A percentile compares a stretch with the other conserved stretches of the same genome.
These are phyloP conservation scores for Arbacia lixula DNA, from an alignment of 53 echinoderm and acorn worm genomes.

Conservation along the genomic window DNA sequence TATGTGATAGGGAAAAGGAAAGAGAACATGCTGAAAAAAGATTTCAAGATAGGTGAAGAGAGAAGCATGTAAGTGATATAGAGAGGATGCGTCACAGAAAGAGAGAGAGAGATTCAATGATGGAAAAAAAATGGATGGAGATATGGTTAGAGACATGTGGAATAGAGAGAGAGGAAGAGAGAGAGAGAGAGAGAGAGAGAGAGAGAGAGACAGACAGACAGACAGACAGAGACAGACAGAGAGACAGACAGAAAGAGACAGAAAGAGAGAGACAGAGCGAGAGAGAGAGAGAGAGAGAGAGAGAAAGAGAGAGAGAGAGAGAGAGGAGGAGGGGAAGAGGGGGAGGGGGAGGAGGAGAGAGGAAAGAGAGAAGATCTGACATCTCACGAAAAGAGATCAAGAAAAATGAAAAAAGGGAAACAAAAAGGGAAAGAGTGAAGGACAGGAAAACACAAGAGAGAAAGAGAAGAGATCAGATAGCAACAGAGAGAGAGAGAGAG, in stretches of 20 bases:
- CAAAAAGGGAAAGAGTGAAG: not conserved
- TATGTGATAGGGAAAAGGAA: too few species aligned
- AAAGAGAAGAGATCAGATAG: too few species aligned
- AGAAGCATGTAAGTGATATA: too few species aligned
- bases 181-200: slow-evolving; percentile 23
- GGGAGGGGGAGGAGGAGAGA: not conserved
- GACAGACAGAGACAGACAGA: not conserved
- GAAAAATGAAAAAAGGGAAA: too few species aligned
- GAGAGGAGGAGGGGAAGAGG: not conserved
- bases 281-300: not conserved
- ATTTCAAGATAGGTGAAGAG: too few species aligned
- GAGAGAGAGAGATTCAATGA: too few species aligned
- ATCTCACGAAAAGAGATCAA: too few species aligned
- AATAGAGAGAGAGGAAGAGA: not conserved
- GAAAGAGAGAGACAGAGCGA: not conserved
- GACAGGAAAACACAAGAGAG: not conserved
- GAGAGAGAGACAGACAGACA: slow-evolving; percentile 5
- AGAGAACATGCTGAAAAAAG: too few species aligned
- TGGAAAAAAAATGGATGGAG: too few species aligned
- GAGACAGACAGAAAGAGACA: not conserved
- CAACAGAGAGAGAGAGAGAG: not conserved
- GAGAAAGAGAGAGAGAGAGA: not conserved
- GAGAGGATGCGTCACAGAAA: too few species aligned
- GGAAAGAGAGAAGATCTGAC: not conserved
- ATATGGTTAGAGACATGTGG: not conserved